phyloP scores from a whole-genome alignment of 1,140 invertebrate species.

The Trichonephila clavata region DNA sequence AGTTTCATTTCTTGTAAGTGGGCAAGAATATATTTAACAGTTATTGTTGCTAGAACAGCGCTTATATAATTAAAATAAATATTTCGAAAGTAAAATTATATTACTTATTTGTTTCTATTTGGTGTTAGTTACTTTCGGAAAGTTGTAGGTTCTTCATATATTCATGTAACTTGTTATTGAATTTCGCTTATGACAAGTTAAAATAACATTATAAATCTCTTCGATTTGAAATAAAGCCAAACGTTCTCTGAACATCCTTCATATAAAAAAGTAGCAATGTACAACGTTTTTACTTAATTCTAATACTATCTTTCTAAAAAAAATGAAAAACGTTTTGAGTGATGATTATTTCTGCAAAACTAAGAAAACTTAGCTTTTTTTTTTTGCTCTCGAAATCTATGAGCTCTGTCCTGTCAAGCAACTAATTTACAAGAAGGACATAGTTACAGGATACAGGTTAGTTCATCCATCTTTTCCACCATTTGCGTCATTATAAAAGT shows the following conservation, averaged over 20 bases:
- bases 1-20: too few relatives aligned
- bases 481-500: conserved; percentile 59
- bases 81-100: too few relatives aligned
- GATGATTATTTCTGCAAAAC: conserved; percentile 2
- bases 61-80: too few relatives aligned
- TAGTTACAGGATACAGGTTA: conserved; percentile 23
- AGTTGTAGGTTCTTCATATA: too few relatives aligned
- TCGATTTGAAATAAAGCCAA: neutral
- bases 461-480: conserved; percentile 44
- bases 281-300: conserved; percentile 2
- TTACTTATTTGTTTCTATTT: too few relatives aligned
- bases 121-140: too few relatives aligned
- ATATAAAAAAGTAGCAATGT: neutral
- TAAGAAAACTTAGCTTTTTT: neutral
- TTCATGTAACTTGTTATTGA: too few relatives aligned
- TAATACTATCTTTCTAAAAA: neutral
- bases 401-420: conserved; percentile 29
- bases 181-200: neutral
- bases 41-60: too few relatives aligned
- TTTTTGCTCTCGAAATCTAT: neutral
- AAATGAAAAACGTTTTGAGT: neutral
- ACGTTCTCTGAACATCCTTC: neutral
- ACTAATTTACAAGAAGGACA: conserved; percentile 25
- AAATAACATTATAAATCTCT: neutral
- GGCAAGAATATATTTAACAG: too few relatives aligned